Evolutionary conservation across 2,888 invertebrate genomes (phyloP), one percentile per base, ranked within the genome.

Genomic region (Leptinotarsa juncta): DNA sequence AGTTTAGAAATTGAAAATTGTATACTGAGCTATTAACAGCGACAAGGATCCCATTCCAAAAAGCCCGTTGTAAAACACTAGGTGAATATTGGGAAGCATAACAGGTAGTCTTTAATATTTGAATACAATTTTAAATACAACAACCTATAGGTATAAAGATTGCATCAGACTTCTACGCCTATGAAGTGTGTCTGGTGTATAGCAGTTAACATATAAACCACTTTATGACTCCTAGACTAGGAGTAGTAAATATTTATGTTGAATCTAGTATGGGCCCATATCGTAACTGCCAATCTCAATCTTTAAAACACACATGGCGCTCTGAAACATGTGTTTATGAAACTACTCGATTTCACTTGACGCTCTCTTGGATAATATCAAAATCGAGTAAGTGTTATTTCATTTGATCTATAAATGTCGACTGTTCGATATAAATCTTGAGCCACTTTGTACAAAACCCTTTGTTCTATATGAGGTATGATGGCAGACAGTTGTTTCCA

Each of bases 201-300:
- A 62, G 65, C 55, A 70, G 67, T 66, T 67, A 70, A 32, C 70
- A 67, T 67, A 71, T 74, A 67, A 74, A 74, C 67, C 67, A 67
- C 71, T 74, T 74, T 74, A 71, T 68, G 71, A 57, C 74, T 53
- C 53, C 48, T 48, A 49, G 65, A 62, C 74, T 60, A 65, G 57
- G 15, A 57, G 65, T 70, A 53, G 68, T 76, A 72, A 71, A 76
- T 76, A 76, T 76, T 76, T 76, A 76, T 70, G 73, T 72, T 49
- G 67, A 57, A 71, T 70, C 73, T 55, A 71, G 73, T 65, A 60
- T 65, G 65, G 71, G 53, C 71, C 74, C 71, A 71, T 71, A 69
- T 57, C 65, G 67, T 70, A 32, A 23, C 51, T 74, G 66, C 68
- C 70, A 62, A 68, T 68, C 74, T 71, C 60, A 68, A 74, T 74